A percentile compares a stretch with the other conserved stretches of the same genome.
These are phyloP conservation scores for Eupithecia exiguata DNA, from an alignment of 2,888 invertebrate species.

Conservation along the genomic window DNA sequence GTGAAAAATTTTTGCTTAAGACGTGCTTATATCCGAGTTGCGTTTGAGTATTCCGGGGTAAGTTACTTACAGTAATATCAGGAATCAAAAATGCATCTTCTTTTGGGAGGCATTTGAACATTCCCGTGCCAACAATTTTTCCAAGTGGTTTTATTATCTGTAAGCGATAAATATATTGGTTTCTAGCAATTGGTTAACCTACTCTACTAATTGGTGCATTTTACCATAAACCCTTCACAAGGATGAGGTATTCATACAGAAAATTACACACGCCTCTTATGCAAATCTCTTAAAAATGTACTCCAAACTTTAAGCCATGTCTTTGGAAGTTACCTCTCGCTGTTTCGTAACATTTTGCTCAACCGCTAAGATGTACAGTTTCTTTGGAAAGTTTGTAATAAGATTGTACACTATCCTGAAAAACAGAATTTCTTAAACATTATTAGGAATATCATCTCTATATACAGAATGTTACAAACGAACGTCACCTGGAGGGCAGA, in stretches of 20 bases:
- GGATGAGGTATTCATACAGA: neutral
- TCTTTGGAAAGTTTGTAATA: constrained; percentile 80
- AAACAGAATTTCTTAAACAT: constrained; percentile 31
- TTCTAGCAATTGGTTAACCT: neutral
- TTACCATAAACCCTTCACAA: neutral
- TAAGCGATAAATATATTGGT: constrained; percentile 26
- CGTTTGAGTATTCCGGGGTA: too few relatives aligned
- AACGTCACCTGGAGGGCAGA: too few relatives aligned
- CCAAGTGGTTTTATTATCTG: constrained; percentile 85
- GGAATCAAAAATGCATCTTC: constrained; percentile 84
- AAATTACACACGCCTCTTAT: too few relatives aligned
- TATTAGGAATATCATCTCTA: neutral
- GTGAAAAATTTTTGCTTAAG: too few relatives aligned
- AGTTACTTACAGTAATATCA: constrained; percentile 69
- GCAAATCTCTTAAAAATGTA: too few relatives aligned
- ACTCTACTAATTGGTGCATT: neutral
- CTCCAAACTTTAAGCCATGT: too few relatives aligned
- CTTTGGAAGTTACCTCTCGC: constrained; percentile 61
- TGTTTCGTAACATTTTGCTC: constrained; percentile 84
- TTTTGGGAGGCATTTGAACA: constrained; percentile 80
- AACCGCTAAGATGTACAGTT: constrained; percentile 85
- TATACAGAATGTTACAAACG: too few relatives aligned
- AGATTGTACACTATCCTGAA: constrained; percentile 76
- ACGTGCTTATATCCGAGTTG: too few relatives aligned
- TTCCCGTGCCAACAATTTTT: constrained; percentile 78